phyloP scores from a whole-genome alignment of 2,797 vertebrate species.

The Phalloptychus januarius region DNA sequence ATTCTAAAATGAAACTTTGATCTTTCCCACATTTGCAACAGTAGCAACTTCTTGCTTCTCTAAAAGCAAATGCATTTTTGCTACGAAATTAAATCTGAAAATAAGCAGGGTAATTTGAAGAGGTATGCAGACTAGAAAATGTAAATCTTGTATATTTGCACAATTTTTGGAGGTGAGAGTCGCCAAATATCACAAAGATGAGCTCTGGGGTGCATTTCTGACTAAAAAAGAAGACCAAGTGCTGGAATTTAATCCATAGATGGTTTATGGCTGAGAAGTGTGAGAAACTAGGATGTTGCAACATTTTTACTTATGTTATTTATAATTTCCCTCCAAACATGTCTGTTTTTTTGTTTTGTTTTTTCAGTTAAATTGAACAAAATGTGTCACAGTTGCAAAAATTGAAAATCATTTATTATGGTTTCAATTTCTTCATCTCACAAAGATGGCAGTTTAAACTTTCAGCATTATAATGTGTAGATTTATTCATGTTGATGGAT shows the following conservation, averaged over 20 bases:
- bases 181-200: neutral
- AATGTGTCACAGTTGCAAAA: neutral
- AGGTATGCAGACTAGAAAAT: neutral
- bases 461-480: slow-evolving; percentile 14
- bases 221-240: neutral
- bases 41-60: neutral
- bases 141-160: neutral
- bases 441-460: neutral
- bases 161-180: neutral
- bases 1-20: neutral
- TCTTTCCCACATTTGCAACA: neutral
- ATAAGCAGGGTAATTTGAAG: neutral
- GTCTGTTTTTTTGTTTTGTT: neutral
- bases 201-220: neutral
- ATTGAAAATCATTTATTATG: neutral
- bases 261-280: neutral
- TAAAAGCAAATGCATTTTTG: neutral
- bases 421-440: neutral
- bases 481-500: slow-evolving; percentile 36
- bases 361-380: neutral
- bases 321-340: neutral
- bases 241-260: neutral
- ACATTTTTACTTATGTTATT: neutral
- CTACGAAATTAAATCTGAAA: neutral
- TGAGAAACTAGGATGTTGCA: neutral